Base-by-base conservation (phyloP, 2,113 vertebrate genomes). In the Onychostoma macrolepis region DNA sequence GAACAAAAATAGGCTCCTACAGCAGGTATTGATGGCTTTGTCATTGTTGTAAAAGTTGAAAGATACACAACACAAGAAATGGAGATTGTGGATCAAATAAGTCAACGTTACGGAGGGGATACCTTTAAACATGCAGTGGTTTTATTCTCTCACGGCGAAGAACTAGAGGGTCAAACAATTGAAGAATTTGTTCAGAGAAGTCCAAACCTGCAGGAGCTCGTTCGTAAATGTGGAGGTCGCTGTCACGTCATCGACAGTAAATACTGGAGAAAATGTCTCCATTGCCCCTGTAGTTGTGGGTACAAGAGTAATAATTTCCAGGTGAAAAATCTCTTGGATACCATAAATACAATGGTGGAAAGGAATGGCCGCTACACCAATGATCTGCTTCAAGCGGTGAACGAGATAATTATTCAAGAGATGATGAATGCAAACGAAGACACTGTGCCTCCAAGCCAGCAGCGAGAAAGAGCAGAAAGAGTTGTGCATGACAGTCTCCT, bases 301-400 rank as follows among this genome's bases (percentile, higher is more conserved):
- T 76, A 84, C 63, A 78, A 45, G 26, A 86, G 53, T 53, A 86
- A 90, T 65, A 53, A 43, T 2, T 38, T 50, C n/a, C 89, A 90
- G 67, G 75, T 88, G 12, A 48, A 41, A 38, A 26, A 80, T 28
- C 53, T 90, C 0, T 33, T 87, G 19, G n/a, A 53, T 13, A 86
- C 74, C 74, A 77, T 90, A 19, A n/a, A 76, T 43, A 67, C 80
- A 50, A 48, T 75, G 58, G 17, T 13, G 79, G 4, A 26, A 26
- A 1, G 4, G 24, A 61, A 82, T 5, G 6, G 56, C 26, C 83
- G n/a, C 82, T 94, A 91, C 86, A 88, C 69, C 30, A 93, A 91
- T 36, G 0, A 36, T 2, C 48, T 19, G 38, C 17, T 58, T 15
- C 56, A 58, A 17, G 69, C 91, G 0, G 50, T 89, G 9, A 41